phyloP scores from a whole-genome alignment of 2,888 invertebrate species.

The Aphodius sticticus region DNA sequence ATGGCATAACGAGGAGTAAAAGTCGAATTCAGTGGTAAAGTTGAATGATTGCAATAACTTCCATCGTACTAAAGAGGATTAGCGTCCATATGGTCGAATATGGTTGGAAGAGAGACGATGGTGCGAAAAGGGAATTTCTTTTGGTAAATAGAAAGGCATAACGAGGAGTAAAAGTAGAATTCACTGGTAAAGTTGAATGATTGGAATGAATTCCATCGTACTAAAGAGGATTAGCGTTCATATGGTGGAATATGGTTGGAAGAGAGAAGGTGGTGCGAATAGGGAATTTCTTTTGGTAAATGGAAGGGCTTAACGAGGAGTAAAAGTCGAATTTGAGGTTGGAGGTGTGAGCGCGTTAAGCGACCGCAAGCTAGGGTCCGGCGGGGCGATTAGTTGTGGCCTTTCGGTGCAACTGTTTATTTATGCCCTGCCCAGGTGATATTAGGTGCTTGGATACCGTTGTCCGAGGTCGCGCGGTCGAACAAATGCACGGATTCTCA shows the following conservation, averaged over 20 bases:
- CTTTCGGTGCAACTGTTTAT: slow-evolving; percentile 46
- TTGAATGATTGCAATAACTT: too few species aligned
- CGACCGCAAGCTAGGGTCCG: slow-evolving; percentile 25
- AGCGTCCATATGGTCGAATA: too few species aligned
- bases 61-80: too few species aligned
- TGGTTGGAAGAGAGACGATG: too few species aligned
- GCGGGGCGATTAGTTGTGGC: slow-evolving; percentile 42
- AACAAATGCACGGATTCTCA: slow-evolving; percentile 49
- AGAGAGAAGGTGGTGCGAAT: slow-evolving; percentile 9
- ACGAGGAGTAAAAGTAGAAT: too few species aligned
- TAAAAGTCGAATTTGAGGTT: slow-evolving; percentile 37
- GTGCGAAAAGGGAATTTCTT: too few species aligned
- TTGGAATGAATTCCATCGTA: too few species aligned
- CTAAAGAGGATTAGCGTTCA: too few species aligned
- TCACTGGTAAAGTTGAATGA: too few species aligned
- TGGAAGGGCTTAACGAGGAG: slow-evolving; percentile 26
- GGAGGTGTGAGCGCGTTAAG: slow-evolving; percentile 21
- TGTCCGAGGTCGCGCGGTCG: slow-evolving; percentile 47
- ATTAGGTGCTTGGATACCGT: slow-evolving; percentile 47
- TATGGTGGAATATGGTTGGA: not conserved
- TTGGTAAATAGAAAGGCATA: too few species aligned
- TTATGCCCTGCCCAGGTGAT: slow-evolving; percentile 47
- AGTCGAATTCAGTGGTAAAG: too few species aligned
- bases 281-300: slow-evolving; percentile 14
- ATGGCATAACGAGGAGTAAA: too few species aligned